Evolutionary conservation across 2,113 vertebrate species (phyloP).

Genomic region (Cyanistes caeruleus): DNA sequence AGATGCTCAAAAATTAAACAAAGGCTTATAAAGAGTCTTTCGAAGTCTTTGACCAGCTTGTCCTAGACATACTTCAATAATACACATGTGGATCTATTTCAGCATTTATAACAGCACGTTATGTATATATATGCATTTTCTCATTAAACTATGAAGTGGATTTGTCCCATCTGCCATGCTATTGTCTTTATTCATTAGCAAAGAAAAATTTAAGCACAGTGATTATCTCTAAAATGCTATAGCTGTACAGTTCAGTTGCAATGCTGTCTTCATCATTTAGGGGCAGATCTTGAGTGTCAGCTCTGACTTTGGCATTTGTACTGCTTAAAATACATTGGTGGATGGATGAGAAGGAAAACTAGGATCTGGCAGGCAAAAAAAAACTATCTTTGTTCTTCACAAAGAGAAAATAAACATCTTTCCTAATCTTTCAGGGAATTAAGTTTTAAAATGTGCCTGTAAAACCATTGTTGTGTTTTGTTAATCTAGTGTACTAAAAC

Average conservation of each 20-base stretch:
- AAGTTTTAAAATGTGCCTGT: background rate
- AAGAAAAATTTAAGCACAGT: background rate
- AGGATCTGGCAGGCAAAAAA: background rate
- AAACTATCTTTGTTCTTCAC: background rate
- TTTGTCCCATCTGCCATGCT: background rate
- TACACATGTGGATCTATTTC: background rate
- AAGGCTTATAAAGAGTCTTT: background rate
- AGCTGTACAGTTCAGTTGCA: background rate
- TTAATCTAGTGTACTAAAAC: background rate
- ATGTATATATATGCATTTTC: background rate
- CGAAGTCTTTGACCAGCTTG: background rate
- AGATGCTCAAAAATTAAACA: background rate
- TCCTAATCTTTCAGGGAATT: background rate
- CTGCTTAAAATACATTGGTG: background rate
- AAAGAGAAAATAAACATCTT: background rate
- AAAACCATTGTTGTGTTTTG: background rate
- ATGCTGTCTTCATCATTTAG: rapidly evolving
- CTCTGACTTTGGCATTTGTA: background rate
- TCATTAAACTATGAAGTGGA: background rate
- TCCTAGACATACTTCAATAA: background rate
- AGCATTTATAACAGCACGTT: background rate
- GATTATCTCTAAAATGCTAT: background rate
- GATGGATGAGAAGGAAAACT: background rate
- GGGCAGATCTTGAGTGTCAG: background rate
- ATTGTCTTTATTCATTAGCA: background rate